Base-by-base conservation (phyloP, 2,888 invertebrate species). In the Allolobophora icterica region DNA sequence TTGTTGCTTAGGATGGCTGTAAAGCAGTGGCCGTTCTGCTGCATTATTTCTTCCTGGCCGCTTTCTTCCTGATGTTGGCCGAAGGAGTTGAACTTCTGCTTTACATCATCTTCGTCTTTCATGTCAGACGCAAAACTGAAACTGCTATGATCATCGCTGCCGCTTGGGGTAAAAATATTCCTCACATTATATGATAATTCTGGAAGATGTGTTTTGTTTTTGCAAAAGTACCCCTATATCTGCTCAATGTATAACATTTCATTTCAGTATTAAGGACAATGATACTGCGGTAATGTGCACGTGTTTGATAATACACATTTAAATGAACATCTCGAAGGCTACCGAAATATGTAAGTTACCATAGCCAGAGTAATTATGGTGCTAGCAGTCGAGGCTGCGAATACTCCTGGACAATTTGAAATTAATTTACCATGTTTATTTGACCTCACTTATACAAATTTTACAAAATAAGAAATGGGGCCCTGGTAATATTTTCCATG, bases 51-150 rank as follows among this genome's bases (percentile, higher is more conserved):
- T 94, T 93, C 92, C 93, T 94, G 91, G 94, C 93, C 0, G 94
- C 94, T 21, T 95, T 95, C 92, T 94, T 93, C 92, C 89, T 94
- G 35, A 95, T 95, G 94, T 91, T 95, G 91, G 94, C 94, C 0
- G 94, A 94, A 90, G 95, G 94, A 13, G 92, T 95, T 5, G 93
- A 94, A 91, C 93, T 95, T 38, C 93, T 94, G n/a, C 92, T 94
- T 30, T 93, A 94, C 89, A 93, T 95, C 83, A 93, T 94, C 38
- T 94, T 94, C 92, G 94, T 95, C 84, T 95, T 95, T 91, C 93
- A 93, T 90, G 92, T 92, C 33, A 90, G 92, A 21, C 89, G 92
- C 33, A 92, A 92, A 84, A 89, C 90, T 71, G 93, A 93, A 83
- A 93, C 93, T 6, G 91, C 92, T 34, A 30, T 90, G 3, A 91